phyloP scores from a whole-genome alignment of 2,888 invertebrate genomes.

The Deilephila elpenor region DNA sequence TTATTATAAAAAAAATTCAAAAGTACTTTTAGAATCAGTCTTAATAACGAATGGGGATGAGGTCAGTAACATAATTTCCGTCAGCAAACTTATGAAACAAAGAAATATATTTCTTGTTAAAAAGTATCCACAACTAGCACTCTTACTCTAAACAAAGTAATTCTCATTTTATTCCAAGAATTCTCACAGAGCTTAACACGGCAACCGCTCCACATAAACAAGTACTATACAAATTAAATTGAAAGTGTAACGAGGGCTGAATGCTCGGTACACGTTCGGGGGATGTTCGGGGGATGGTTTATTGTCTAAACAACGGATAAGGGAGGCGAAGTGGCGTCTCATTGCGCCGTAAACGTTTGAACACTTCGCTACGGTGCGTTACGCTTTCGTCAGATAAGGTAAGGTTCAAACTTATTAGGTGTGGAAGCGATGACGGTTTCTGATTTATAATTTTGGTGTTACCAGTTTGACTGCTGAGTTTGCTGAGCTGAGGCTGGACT shows the following conservation, averaged over 20 bases:
- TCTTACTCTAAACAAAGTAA: background rate
- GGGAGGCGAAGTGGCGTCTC: constrained; percentile 33
- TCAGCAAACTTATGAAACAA: too few relatives aligned
- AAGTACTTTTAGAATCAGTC: too few relatives aligned
- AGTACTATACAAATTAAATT: constrained; percentile 20
- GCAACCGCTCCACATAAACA: background rate
- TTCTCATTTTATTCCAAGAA: background rate
- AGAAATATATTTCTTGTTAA: too few relatives aligned
- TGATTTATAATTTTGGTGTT: background rate
- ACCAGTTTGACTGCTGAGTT: background rate
- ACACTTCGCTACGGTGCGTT: constrained; percentile 33
- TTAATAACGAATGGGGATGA: too few relatives aligned
- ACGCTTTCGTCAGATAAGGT: constrained; percentile 2
- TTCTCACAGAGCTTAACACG: background rate
- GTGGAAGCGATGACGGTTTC: background rate
- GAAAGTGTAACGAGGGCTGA: constrained; percentile 6
- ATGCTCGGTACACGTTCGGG: constrained; percentile 1
- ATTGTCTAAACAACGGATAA: constrained; percentile 28
- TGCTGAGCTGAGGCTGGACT: too few relatives aligned
- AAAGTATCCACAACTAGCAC: too few relatives aligned
- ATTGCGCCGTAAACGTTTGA: constrained; percentile 41
- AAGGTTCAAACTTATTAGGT: background rate
- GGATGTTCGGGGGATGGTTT: constrained; percentile 29
- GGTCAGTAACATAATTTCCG: too few relatives aligned
- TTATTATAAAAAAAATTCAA: too few relatives aligned